phyloP scores from a whole-genome alignment of 2,113 vertebrate genomes.

The Takifugu flavidus region DNA sequence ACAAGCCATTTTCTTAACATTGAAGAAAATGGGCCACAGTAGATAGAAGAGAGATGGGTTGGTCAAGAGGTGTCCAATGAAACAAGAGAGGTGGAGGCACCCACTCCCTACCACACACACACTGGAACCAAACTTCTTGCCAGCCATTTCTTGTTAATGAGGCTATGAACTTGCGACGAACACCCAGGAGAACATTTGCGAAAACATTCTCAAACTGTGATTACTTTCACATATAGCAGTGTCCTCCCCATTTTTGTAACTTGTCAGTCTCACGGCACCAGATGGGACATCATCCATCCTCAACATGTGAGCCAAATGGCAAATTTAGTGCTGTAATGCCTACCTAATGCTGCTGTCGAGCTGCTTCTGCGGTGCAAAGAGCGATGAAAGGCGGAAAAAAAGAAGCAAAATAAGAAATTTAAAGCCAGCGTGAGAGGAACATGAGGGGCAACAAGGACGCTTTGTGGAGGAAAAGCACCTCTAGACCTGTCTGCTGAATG shows the following conservation, averaged over 20 bases:
- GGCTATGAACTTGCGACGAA: conserved; percentile 10
- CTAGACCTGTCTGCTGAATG: conserved; percentile 30
- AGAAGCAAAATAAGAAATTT: background rate
- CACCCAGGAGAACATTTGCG: conserved; percentile 39
- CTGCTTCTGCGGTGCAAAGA: conserved; percentile 16
- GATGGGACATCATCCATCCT: conserved; percentile 26
- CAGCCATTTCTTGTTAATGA: conserved; percentile 36
- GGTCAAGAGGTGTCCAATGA: conserved; percentile 3
- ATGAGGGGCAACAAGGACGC: conserved; percentile 38
- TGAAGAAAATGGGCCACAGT: conserved; percentile 37
- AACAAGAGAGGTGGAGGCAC: too few species aligned
- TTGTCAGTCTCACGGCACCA: conserved; percentile 18
- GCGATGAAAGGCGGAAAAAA: background rate
- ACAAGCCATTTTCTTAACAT: conserved; percentile 67
- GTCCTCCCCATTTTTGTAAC: conserved; percentile 3
- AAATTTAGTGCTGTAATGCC: conserved; percentile 1
- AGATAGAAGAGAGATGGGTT: conserved; percentile 28
- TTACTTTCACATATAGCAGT: conserved; percentile 13
- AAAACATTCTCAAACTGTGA: conserved; percentile 4
- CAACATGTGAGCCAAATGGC: conserved; percentile 10
- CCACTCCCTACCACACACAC: background rate
- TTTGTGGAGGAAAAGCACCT: conserved; percentile 20
- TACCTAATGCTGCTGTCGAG: conserved; percentile 1
- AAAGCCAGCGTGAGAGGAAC: background rate
- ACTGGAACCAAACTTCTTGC: conserved; percentile 13